phyloP scores from a whole-genome alignment of 2,797 vertebrate species.

The Notoglanidium macrostoma region DNA sequence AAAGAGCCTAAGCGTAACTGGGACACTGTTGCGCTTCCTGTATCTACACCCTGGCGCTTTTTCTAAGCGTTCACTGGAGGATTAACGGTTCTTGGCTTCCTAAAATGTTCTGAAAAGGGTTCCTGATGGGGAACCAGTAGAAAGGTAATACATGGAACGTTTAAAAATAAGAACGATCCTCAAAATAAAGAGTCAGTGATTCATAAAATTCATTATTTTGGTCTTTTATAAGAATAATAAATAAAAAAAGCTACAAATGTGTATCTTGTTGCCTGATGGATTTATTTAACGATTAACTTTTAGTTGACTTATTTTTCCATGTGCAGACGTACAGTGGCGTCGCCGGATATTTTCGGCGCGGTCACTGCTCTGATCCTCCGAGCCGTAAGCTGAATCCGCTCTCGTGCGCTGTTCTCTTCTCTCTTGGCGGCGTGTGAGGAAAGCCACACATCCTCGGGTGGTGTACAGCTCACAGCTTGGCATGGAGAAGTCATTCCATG shows the following conservation, averaged over 20 bases:
- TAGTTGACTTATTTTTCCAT: neutral
- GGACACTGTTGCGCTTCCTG: neutral
- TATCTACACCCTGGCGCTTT: neutral
- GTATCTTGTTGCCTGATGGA: neutral
- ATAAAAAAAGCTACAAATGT: neutral
- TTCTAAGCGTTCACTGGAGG: neutral
- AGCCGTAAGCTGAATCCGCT: neutral
- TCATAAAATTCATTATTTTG: neutral
- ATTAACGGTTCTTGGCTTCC: neutral
- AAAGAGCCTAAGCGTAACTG: neutral
- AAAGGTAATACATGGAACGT: neutral
- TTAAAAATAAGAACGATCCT: neutral
- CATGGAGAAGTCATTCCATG: constrained; percentile 14
- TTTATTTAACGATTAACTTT: neutral
- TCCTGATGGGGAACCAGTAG: neutral
- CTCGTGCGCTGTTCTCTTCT: neutral
- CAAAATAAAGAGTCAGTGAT: neutral
- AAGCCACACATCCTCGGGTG: constrained; percentile 10
- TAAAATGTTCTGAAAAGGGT: neutral
- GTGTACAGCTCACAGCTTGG: constrained; percentile 6
- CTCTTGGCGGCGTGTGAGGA: constrained; percentile 12
- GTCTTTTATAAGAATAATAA: neutral
- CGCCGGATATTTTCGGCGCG: neutral
- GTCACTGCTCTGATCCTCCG: too few relatives aligned
- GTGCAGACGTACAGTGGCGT: neutral